phyloP scores from a whole-genome alignment of 2,797 vertebrate genomes.

The Pteronotus mesoamericanus region DNA sequence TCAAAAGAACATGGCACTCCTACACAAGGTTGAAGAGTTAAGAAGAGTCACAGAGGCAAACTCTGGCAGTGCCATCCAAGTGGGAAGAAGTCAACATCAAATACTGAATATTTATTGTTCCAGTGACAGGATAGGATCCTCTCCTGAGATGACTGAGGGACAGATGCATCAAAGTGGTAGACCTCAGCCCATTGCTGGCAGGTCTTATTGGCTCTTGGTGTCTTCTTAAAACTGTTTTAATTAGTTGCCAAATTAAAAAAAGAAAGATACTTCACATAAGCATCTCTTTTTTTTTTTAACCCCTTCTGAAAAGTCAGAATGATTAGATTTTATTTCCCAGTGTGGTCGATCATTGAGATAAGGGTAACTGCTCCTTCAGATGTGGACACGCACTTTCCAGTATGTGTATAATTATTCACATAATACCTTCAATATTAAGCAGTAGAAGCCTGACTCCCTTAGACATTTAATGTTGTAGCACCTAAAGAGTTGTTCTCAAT shows the following conservation, averaged over 20 bases:
- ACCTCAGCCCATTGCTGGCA: neutral
- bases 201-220: neutral
- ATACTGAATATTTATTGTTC: neutral
- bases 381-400: fast-evolving
- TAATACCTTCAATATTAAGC: neutral
- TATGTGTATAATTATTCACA: neutral
- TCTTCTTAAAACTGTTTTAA: neutral
- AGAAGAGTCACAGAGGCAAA: neutral
- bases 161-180: neutral
- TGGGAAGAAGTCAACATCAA: neutral
- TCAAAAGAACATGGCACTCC: neutral
- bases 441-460: neutral
- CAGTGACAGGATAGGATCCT: neutral
- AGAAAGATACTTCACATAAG: neutral
- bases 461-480: neutral
- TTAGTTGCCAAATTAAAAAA: neutral
- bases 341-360: neutral
- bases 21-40: neutral
- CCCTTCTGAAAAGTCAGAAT: neutral
- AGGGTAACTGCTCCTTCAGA: neutral
- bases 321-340: neutral
- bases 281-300: neutral
- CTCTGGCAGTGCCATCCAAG: too few species aligned
- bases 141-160: neutral
- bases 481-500: neutral